Conservation (phyloP, 2,888 invertebrate genomes). For the Clusia tigrina region DNA sequence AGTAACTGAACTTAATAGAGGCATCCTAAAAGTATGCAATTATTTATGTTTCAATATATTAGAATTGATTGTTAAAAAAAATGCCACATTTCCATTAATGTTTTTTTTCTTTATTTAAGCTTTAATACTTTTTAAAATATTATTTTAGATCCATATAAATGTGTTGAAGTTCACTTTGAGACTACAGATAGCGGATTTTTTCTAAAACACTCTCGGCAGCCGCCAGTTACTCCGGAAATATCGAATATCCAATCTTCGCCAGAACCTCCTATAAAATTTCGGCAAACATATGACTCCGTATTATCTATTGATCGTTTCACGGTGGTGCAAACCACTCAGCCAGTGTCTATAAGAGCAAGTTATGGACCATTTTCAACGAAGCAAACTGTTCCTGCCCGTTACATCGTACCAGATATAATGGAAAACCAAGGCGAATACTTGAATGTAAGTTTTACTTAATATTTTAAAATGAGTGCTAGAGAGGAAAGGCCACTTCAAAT, state of each 20-base stretch:
- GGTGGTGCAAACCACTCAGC: slow-evolving; percentile 88
- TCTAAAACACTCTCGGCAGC: slow-evolving; percentile 82
- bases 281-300: slow-evolving; percentile 69
- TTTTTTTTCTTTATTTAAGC: too few species aligned
- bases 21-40: too few species aligned
- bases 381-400: slow-evolving; percentile 88
- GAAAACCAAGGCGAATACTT: slow-evolving; percentile 67
- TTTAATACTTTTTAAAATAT: too few species aligned
- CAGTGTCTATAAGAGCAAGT: slow-evolving; percentile 88
- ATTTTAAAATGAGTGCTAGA: too few species aligned
- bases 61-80: too few species aligned
- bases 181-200: slow-evolving; percentile 92
- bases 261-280: slow-evolving; percentile 41
- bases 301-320: slow-evolving; percentile 89
- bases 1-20: too few species aligned
- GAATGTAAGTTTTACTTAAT: slow-evolving; percentile 59
- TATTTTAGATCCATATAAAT: slow-evolving; percentile 73
- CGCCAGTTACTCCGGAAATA: slow-evolving; percentile 65
- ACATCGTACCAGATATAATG: slow-evolving; percentile 85
- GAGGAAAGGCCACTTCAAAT: too few species aligned
- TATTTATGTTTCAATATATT: too few species aligned
- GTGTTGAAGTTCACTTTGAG: slow-evolving; percentile 90
- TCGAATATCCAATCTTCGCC: slow-evolving; percentile 55
- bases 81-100: too few species aligned
- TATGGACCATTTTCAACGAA: slow-evolving; percentile 96